These are phyloP conservation scores for Choreutis nemorana DNA, from an alignment of 2,888 invertebrate genomes.

Conservation along the genomic window DNA sequence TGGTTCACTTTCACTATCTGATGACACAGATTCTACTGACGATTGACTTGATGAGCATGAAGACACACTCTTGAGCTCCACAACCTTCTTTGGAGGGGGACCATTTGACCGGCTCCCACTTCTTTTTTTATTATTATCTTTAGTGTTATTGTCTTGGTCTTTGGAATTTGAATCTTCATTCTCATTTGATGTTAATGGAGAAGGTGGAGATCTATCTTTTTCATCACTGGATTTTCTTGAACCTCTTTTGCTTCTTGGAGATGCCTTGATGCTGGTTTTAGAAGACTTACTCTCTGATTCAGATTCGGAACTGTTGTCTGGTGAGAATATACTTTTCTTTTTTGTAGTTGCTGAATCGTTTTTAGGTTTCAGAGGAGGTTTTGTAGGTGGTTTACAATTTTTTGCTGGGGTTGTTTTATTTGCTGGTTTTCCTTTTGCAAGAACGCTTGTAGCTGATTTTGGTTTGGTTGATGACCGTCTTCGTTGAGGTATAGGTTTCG, in stretches of 20 bases:
- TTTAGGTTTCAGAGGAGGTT: slow-evolving; percentile 41
- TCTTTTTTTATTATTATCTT: slow-evolving; percentile 40
- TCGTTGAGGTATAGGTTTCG: slow-evolving; percentile 41
- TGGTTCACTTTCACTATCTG: slow-evolving; percentile 50
- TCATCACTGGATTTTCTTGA: slow-evolving; percentile 48
- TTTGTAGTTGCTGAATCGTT: slow-evolving; percentile 44
- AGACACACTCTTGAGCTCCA: slow-evolving; percentile 46
- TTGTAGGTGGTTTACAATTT: slow-evolving; percentile 44
- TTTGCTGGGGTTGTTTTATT: slow-evolving; percentile 42
- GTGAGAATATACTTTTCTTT: slow-evolving; percentile 84
- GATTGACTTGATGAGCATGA: slow-evolving; percentile 57
- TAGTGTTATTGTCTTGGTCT: slow-evolving; percentile 9
- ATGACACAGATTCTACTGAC: slow-evolving; percentile 49
- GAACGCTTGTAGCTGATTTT: slow-evolving; percentile 69
- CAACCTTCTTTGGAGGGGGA: slow-evolving; percentile 46
- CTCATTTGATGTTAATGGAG: slow-evolving; percentile 22
- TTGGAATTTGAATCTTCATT: slow-evolving; percentile 38
- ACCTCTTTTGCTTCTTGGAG: slow-evolving; percentile 33
- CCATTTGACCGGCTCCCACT: slow-evolving; percentile 39
- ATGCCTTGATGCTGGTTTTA: slow-evolving; percentile 29
- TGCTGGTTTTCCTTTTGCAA: slow-evolving; percentile 59
- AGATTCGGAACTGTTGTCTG: slow-evolving; percentile 70
- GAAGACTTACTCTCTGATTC: slow-evolving; percentile 49
- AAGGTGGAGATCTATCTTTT: slow-evolving; percentile 26
- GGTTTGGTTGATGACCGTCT: slow-evolving; percentile 67